Percentiles rank a stretch among this genome's conserved stretches.
phyloP scores from a whole-genome alignment of 2,797 vertebrate species.

The Saxicola maurus region DNA sequence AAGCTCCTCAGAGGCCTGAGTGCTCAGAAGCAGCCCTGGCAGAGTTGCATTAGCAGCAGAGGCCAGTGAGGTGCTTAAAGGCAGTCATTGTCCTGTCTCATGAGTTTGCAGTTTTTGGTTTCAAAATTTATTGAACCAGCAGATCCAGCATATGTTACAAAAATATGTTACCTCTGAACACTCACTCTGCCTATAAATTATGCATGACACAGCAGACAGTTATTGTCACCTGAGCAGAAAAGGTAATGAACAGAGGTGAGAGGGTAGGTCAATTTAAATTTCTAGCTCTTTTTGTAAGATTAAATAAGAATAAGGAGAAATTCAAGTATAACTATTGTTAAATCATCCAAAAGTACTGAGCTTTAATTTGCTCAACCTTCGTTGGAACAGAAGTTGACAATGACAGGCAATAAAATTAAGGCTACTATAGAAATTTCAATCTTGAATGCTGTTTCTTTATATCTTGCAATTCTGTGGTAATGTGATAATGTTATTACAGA shows the following conservation, averaged over 20 bases:
- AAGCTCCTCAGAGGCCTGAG: neutral
- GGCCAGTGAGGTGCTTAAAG: neutral
- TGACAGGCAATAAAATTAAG: neutral
- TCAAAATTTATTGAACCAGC: neutral
- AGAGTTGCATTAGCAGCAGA: neutral
- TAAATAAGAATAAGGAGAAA: neutral
- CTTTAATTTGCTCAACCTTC: neutral
- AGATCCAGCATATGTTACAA: neutral
- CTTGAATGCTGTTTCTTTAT: neutral
- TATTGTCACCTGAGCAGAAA: neutral
- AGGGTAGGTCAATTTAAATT: neutral
- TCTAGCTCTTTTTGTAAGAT: neutral
- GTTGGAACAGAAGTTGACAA: neutral
- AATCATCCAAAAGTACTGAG: neutral
- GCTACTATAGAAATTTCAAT: neutral
- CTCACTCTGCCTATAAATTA: neutral
- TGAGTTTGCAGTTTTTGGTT: neutral
- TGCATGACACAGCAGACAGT: neutral
- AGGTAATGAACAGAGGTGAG: neutral
- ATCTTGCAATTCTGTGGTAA: neutral
- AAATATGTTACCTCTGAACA: neutral
- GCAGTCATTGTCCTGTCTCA: neutral
- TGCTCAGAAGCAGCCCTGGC: neutral
- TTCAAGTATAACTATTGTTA: neutral
- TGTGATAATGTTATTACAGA: neutral